phyloP scores from a whole-genome alignment of 2,113 vertebrate genomes.

The Ictalurus furcatus region DNA sequence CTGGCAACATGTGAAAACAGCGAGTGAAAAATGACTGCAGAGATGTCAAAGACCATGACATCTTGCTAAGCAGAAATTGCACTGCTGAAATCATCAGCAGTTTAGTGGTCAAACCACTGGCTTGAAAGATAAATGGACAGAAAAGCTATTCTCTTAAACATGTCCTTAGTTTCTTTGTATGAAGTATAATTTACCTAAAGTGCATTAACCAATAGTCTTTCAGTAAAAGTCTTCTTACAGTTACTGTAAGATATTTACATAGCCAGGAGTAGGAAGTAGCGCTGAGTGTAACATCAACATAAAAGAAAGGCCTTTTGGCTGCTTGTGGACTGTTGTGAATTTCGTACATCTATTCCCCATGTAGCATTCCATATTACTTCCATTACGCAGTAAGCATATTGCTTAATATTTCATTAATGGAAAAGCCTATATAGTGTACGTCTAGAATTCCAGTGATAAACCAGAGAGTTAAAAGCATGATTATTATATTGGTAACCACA shows the following conservation, averaged over 20 bases:
- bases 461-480: conserved; percentile 21
- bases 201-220: background rate
- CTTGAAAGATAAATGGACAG: background rate
- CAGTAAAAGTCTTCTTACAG: background rate
- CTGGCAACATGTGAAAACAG: conserved; percentile 38
- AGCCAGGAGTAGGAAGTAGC: background rate
- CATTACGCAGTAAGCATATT: background rate
- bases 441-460: conserved; percentile 23
- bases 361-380: conserved; percentile 29
- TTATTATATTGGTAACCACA: conserved; percentile 32
- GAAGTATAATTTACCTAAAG: background rate
- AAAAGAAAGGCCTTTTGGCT: background rate
- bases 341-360: conserved; percentile 7
- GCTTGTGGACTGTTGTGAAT: conserved; percentile 8
- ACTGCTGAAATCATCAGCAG: conserved; percentile 12
- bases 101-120: background rate
- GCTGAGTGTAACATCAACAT: background rate
- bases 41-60: conserved; percentile 26
- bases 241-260: background rate
- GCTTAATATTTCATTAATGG: conserved; percentile 20
- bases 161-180: background rate
- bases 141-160: background rate
- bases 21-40: conserved; percentile 31
- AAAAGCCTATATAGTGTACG: conserved; percentile 19
- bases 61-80: conserved; percentile 21